Evolutionary conservation across 2,888 invertebrate species (phyloP).

Genomic region (Diogma glabrata): DNA sequence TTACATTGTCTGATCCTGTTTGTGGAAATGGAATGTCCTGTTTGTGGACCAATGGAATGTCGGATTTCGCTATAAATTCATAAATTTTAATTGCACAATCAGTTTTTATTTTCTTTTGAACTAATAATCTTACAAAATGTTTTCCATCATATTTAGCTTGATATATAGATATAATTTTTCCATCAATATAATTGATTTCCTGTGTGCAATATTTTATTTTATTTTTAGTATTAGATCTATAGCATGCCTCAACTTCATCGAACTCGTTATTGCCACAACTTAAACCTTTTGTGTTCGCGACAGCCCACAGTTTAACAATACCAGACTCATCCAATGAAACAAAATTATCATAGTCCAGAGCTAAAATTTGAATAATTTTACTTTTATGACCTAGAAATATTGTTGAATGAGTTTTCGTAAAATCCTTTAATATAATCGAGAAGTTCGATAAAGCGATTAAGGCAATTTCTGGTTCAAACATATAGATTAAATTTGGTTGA

Average conservation of each 20-base stretch:
- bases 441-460: constrained; percentile 24
- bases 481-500: constrained; percentile 24
- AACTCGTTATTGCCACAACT: constrained; percentile 14
- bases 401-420: constrained; percentile 17
- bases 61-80: too few species aligned
- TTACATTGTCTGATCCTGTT: too few species aligned
- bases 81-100: too few species aligned
- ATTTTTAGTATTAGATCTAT: neutral
- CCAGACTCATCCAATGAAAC: constrained; percentile 30
- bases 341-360: constrained; percentile 28
- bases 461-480: constrained; percentile 29
- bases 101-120: too few species aligned
- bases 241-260: neutral
- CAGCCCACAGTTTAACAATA: constrained; percentile 29
- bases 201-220: neutral
- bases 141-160: too few species aligned
- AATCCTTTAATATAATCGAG: constrained; percentile 1
- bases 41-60: too few species aligned
- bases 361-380: constrained; percentile 24
- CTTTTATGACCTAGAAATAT: constrained; percentile 23
- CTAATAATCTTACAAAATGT: too few species aligned
- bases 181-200: neutral
- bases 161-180: too few species aligned
- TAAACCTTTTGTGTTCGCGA: constrained; percentile 21
- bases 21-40: too few species aligned